These are phyloP conservation scores for Drosophila grimshawi DNA, from an alignment of 1,140 invertebrate species.

Conservation along the genomic window DNA sequence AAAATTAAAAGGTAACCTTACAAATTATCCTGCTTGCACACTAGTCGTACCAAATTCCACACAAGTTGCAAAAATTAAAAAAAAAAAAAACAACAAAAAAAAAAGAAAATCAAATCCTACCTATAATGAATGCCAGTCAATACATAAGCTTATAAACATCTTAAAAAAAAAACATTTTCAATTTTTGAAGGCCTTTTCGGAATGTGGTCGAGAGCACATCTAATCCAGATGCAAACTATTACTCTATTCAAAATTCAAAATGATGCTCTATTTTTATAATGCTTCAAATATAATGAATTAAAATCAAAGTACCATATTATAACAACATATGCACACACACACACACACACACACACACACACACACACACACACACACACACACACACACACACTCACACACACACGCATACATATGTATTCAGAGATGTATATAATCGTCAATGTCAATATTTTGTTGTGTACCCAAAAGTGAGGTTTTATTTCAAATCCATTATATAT, in stretches of 20 bases:
- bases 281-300: conserved; percentile 47
- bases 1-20: conserved; percentile 13
- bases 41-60: conserved; percentile 14
- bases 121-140: conserved; percentile 8
- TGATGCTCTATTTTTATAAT: conserved; percentile 72
- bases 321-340: conserved; percentile 16
- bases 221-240: conserved; percentile 11
- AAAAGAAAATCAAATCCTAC: conserved; percentile 4
- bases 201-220: conserved; percentile 5
- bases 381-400: conserved; percentile 23
- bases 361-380: conserved; percentile 17
- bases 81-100: conserved; percentile 18
- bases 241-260: conserved; percentile 37
- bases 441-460: conserved; percentile 53
- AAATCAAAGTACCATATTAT: conserved; percentile 28
- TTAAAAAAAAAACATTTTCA: conserved; percentile 40
- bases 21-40: conserved; percentile 44
- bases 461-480: conserved; percentile 50
- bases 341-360: conserved; percentile 23
- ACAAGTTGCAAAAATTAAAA: conserved; percentile 16
- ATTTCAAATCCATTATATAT: conserved; percentile 44
- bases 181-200: conserved; percentile 58
- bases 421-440: conserved; percentile 8
- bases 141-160: neutral
- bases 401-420: conserved; percentile 9